These are phyloP conservation scores for Muscina levida DNA, from an alignment of 2,888 invertebrate species.

Conservation along the genomic window DNA sequence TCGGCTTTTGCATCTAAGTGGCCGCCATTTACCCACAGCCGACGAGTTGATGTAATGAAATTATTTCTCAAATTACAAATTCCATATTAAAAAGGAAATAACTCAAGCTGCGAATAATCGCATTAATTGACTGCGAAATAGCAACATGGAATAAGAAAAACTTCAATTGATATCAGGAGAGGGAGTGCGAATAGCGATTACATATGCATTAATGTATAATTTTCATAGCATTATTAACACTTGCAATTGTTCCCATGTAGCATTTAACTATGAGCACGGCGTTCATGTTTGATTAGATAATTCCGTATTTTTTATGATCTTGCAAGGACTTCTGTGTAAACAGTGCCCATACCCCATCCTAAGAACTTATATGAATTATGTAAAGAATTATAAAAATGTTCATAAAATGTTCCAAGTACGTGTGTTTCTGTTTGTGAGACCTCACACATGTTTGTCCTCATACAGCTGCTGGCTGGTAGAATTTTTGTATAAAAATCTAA, in stretches of 20 bases:
- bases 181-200: background rate
- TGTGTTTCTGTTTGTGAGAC: background rate
- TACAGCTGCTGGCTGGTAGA: background rate
- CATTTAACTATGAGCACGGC: background rate
- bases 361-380: too few species aligned
- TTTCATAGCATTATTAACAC: slow-evolving; percentile 24
- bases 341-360: too few species aligned
- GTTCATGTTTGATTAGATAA: slow-evolving; percentile 20
- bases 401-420: too few species aligned
- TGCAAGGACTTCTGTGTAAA: too few species aligned
- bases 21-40: background rate
- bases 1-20: too few species aligned
- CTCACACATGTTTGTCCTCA: background rate
- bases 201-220: background rate
- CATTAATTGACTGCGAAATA: slow-evolving; percentile 6
- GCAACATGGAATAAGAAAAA: background rate
- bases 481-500: background rate
- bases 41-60: background rate
- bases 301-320: background rate
- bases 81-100: background rate
- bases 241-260: slow-evolving; percentile 15
- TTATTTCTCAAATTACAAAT: too few species aligned
- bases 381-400: too few species aligned
- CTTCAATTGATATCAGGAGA: background rate
- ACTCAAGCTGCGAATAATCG: slow-evolving; percentile 1